Conservation (phyloP, 2,888 invertebrate genomes). For the Tachina lurida region DNA sequence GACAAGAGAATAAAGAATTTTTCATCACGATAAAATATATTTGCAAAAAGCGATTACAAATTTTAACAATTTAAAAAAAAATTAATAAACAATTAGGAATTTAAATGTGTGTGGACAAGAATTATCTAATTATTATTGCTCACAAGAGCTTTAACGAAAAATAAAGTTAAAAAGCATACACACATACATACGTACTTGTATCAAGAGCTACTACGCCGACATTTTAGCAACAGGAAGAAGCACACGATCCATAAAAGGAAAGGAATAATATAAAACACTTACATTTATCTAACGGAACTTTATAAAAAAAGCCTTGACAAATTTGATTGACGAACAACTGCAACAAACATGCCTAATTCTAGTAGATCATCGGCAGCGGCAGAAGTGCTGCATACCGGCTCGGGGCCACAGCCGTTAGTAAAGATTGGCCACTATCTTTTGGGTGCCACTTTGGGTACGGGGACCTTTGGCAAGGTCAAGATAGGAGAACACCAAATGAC, state of each 20-base stretch:
- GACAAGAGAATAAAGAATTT: constrained; percentile 57
- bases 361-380: constrained; percentile 77
- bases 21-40: constrained; percentile 39
- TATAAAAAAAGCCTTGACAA: constrained; percentile 44
- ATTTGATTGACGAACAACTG: neutral
- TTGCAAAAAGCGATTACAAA: constrained; percentile 46
- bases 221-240: constrained; percentile 45
- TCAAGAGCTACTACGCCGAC: constrained; percentile 37
- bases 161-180: constrained; percentile 10
- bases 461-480: constrained; percentile 99
- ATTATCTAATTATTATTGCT: constrained; percentile 69
- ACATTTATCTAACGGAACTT: constrained; percentile 9
- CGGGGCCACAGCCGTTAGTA: constrained; percentile 89
- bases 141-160: constrained; percentile 60
- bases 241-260: constrained; percentile 23
- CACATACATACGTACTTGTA: too few species aligned
- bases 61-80: constrained; percentile 25
- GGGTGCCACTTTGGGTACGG: constrained; percentile 94
- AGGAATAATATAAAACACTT: neutral
- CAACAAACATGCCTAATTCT: constrained; percentile 78
- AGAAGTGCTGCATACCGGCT: constrained; percentile 76
- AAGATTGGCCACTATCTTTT: constrained; percentile 98
- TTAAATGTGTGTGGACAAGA: constrained; percentile 75
- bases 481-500: constrained; percentile 99
- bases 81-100: constrained; percentile 27